Conservation (phyloP, 2,888 invertebrate species). For the Andrena camellia region DNA sequence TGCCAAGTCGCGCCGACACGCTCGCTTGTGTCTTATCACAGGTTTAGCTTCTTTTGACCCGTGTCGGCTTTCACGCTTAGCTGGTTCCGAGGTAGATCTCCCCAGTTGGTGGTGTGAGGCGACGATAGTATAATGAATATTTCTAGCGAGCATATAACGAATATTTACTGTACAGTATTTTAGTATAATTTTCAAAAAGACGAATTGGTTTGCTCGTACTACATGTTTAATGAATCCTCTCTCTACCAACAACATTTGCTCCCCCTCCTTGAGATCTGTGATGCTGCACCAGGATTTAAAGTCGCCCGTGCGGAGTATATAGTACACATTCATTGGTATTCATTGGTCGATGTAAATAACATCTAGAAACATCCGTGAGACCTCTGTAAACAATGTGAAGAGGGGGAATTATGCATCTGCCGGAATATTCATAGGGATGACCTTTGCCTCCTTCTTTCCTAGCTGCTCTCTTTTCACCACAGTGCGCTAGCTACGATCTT, state of each 20-base stretch:
- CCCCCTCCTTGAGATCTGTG: constrained; percentile 66
- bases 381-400: constrained; percentile 72
- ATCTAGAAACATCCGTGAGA: constrained; percentile 69
- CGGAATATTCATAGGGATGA: constrained; percentile 62
- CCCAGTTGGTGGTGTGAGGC: too few relatives aligned
- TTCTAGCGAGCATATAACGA: too few relatives aligned
- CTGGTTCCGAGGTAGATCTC: too few relatives aligned
- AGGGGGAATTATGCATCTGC: constrained; percentile 63
- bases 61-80: too few relatives aligned
- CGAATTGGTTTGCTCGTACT: constrained; percentile 37
- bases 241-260: constrained; percentile 13
- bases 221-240: constrained; percentile 44
- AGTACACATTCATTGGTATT: constrained; percentile 75
- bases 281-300: constrained; percentile 71
- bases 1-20: too few relatives aligned
- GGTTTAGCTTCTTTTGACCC: too few relatives aligned
- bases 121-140: too few relatives aligned
- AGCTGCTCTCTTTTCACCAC: neutral
- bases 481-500: too few relatives aligned
- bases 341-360: constrained; percentile 76
- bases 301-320: constrained; percentile 54
- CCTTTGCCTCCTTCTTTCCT: constrained; percentile 30
- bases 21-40: too few relatives aligned
- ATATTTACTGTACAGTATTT: too few relatives aligned
- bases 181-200: neutral